Percentiles rank a stretch among this genome's conserved stretches.
Conservation (phyloP, 2,797 vertebrate species). For the Brotula barbata region DNA sequence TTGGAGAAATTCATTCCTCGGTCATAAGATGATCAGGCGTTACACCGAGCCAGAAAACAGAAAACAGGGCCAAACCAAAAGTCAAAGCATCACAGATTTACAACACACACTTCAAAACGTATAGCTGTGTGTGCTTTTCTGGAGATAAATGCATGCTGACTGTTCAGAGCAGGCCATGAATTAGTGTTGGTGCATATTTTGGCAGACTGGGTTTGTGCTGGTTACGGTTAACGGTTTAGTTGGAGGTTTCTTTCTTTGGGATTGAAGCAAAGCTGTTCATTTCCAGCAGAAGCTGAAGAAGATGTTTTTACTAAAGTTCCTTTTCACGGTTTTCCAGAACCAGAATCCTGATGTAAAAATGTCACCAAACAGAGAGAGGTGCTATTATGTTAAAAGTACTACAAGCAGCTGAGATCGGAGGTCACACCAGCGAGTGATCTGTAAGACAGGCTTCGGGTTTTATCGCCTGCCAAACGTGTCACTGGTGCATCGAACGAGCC, state of each 20-base stretch:
- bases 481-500: slow-evolving; percentile 7
- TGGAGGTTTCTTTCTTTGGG: slow-evolving; percentile 31
- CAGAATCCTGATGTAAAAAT: neutral
- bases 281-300: too few relatives aligned
- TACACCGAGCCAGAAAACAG: slow-evolving; percentile 21
- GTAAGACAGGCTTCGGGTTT: neutral
- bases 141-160: neutral
- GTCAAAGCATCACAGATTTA: slow-evolving; percentile 3
- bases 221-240: slow-evolving; percentile 46
- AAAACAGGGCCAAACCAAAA: slow-evolving; percentile 11
- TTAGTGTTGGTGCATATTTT: slow-evolving; percentile 63
- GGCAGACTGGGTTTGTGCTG: slow-evolving; percentile 32
- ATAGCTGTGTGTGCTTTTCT: neutral
- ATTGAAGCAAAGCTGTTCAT: neutral
- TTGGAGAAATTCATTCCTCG: neutral
- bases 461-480: slow-evolving; percentile 5
- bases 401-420: slow-evolving; percentile 15
- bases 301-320: too few relatives aligned
- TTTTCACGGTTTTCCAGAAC: neutral
- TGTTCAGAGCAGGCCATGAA: slow-evolving; percentile 44
- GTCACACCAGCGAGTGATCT: neutral
- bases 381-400: neutral
- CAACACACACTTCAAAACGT: neutral
- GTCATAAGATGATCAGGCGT: slow-evolving; percentile 36
- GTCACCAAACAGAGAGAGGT: neutral